phyloP scores from a whole-genome alignment of 2,113 vertebrate species.

The Lampris incognitus region DNA sequence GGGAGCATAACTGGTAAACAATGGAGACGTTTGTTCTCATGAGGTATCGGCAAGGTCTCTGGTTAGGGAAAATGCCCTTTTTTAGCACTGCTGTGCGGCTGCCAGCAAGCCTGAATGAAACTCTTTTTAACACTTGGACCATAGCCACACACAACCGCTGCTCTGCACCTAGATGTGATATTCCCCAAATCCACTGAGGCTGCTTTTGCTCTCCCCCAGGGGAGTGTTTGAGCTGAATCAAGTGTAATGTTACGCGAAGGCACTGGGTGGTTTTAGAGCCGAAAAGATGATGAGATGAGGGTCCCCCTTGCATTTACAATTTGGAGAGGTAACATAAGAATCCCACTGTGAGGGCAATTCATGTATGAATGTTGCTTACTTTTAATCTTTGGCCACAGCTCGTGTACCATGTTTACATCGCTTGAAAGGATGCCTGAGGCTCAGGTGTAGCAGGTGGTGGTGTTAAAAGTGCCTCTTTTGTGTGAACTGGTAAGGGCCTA shows the following conservation, averaged over 20 bases:
- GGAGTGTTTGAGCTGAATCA: not conserved
- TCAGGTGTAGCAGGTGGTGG: no score
- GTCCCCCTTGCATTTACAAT: not conserved
- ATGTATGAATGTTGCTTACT: not conserved
- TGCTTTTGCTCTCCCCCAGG: not conserved
- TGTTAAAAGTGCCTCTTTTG: no score
- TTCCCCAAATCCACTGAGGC: not conserved
- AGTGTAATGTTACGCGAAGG: not conserved
- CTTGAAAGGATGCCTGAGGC: no score
- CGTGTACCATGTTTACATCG: no score
- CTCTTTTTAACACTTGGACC: constrained; percentile 1
- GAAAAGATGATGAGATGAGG: constrained; percentile 24
- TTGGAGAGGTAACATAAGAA: constrained; percentile 1
- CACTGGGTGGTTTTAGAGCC: constrained; percentile 1
- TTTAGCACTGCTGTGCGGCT: not conserved
- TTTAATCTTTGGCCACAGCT: no score
- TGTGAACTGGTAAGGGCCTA: no score
- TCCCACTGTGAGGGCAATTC: not conserved
- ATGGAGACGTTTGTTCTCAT: not conserved
- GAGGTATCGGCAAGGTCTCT: not conserved
- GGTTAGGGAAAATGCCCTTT: not conserved
- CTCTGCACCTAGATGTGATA: not conserved
- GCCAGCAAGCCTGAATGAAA: constrained; percentile 18
- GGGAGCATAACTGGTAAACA: constrained; percentile 32
- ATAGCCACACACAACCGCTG: not conserved